These are phyloP conservation scores for Sander lucioperca DNA, from an alignment of 2,113 vertebrate species.

Conservation along the genomic window DNA sequence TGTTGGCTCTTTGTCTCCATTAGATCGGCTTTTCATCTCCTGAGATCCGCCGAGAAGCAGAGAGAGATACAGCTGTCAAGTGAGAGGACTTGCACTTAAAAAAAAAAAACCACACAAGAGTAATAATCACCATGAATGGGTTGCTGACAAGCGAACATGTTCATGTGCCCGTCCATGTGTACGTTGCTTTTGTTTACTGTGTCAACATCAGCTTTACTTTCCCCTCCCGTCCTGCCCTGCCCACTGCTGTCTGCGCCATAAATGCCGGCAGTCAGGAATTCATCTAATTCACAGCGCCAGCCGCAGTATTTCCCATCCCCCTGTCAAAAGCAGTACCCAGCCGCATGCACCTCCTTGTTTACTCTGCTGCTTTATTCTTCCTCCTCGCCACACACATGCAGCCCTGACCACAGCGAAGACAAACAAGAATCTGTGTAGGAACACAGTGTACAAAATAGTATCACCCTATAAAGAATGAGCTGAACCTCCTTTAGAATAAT, in stretches of 20 bases:
- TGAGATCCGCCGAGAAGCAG: conserved; percentile 17
- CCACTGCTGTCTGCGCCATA: conserved; percentile 8
- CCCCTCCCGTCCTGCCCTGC: conserved; percentile 1
- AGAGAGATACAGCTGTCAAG: conserved; percentile 13
- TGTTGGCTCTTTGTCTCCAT: conserved; percentile 25
- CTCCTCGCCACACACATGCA: conserved; percentile 26
- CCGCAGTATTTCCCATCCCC: conserved; percentile 71
- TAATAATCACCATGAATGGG: neutral
- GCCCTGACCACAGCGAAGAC: conserved; percentile 31
- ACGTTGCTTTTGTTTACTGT: conserved; percentile 43
- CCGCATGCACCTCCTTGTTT: conserved; percentile 54
- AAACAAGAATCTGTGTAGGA: conserved; percentile 27
- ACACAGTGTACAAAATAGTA: neutral
- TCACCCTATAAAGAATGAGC: conserved; percentile 12
- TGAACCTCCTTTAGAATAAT: neutral
- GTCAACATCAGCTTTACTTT: conserved; percentile 47
- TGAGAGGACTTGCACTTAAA: neutral
- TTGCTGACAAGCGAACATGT: neutral
- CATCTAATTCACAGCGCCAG: conserved; percentile 59
- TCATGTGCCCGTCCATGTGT: neutral
- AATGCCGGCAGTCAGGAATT: conserved; percentile 72
- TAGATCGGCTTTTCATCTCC: conserved; percentile 13
- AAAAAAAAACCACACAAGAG: neutral
- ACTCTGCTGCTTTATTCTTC: conserved; percentile 58
- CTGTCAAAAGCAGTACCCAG: conserved; percentile 64